Evolutionary conservation across 2,797 vertebrate species (phyloP).

Genomic region (Cyprinodon diabolis): DNA sequence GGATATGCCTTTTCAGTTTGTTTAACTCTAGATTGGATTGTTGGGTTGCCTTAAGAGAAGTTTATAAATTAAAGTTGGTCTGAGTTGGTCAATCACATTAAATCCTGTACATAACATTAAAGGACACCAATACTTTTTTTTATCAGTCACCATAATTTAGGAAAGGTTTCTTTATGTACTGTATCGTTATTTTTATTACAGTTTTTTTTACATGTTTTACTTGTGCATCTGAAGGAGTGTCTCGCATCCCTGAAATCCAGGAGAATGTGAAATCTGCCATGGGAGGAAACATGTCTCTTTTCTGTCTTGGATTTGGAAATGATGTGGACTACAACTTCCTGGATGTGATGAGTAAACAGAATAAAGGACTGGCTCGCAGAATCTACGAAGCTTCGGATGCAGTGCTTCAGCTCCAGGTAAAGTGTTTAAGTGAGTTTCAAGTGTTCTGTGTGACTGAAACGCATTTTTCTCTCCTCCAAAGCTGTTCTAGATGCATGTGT

Average conservation of each 20-base stretch:
- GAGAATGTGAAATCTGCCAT: slow-evolving; percentile 76
- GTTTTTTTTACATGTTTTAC: background rate
- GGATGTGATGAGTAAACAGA: slow-evolving; percentile 87
- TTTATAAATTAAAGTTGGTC: background rate
- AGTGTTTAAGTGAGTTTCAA: slow-evolving; percentile 22
- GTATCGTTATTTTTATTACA: background rate
- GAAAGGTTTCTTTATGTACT: background rate
- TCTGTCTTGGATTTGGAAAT: slow-evolving; percentile 91
- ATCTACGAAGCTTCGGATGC: slow-evolving; percentile 91
- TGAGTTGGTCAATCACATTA: background rate
- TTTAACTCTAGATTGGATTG: background rate
- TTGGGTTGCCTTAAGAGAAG: background rate
- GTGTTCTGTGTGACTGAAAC: background rate
- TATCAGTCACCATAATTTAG: background rate
- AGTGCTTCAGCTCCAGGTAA: slow-evolving; percentile 88
- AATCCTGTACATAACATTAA: background rate
- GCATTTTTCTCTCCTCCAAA: background rate
- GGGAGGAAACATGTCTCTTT: slow-evolving; percentile 80
- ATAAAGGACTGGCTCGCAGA: slow-evolving; percentile 87
- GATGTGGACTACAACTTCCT: slow-evolving; percentile 87
- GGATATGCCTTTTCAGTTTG: no score
- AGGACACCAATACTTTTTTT: background rate
- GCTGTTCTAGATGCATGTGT: background rate
- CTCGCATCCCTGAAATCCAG: slow-evolving; percentile 62
- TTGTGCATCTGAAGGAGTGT: slow-evolving; percentile 51